Evolutionary conservation across 2,888 invertebrate species (phyloP), one percentile per base, ranked within the genome.

Genomic region (Drosophila ustulata): DNA sequence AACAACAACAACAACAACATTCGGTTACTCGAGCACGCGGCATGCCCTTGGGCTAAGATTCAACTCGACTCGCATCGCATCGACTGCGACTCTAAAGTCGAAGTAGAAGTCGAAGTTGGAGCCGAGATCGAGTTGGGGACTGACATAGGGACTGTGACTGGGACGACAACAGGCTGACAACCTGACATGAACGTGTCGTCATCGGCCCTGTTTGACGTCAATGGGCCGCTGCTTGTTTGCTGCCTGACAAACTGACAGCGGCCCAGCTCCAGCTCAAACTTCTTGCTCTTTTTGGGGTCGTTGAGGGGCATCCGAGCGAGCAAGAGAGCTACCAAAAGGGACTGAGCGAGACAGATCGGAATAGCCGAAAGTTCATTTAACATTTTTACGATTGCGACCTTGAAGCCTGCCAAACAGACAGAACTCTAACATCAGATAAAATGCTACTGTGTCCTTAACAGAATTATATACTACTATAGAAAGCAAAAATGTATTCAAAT

Each of bases 41-140:
- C 77, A 80, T 91, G 90, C 91, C 91, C 91, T 90, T 91, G 90
- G 90, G 90, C 80, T 63, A 62, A 78, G 78, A 66, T 46, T 51
- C 43, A 23, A 75, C 57, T 75, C 61, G 59, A 28, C 34, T 34
- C 50, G 46, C 2, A 13, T n/a, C 46, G 18, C 18, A 18, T 18
- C 41, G 49, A 43, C 46, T 62, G 52, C 49, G 23, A 50, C 34
- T 39, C 13, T 28, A 9, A 50, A 43, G 13, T 32, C 23, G 18
- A 32, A 6, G 46, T 7, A 5, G 9, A 50, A 43, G 13, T 32
- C 23, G 18, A 32, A 6, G 46, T 7, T 11, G 9, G 18, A 28
- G 39, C 39, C 25, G 39, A 39, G 39, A 13, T 39, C 26, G 52
- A 32, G 46, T 18, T 46, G 56, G 50, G 37, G 49, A 45, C 57